Conservation (phyloP, 2,113 vertebrate genomes). For the Catharus minimus region DNA sequence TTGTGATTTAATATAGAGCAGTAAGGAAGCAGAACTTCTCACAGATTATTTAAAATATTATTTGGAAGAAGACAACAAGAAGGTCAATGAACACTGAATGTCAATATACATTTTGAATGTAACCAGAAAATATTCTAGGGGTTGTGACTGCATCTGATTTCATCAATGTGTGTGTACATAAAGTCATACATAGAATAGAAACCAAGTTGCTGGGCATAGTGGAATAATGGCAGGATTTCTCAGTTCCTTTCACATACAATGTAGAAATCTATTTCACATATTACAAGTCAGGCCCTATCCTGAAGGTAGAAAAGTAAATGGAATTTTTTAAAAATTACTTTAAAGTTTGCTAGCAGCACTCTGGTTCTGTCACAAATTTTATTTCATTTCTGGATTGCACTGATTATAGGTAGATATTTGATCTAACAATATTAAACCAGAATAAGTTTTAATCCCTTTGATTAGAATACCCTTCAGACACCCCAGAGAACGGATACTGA, state of each 20-base stretch:
- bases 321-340: not conserved
- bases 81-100: not conserved
- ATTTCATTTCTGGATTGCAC: not conserved
- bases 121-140: not conserved
- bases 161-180: not conserved
- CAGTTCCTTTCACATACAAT: not conserved
- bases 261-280: not conserved
- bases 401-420: not conserved
- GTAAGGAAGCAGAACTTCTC: not conserved
- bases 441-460: not conserved
- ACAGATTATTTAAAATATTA: not conserved
- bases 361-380: not conserved
- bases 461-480: conserved; percentile 5
- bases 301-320: not conserved
- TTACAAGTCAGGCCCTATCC: not conserved
- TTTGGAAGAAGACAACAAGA: not conserved
- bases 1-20: not conserved
- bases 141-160: not conserved
- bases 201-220: not conserved
- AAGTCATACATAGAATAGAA: not conserved
- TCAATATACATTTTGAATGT: not conserved
- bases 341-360: not conserved
- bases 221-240: not conserved
- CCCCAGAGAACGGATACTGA: not conserved
- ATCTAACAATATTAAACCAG: not conserved